These are phyloP conservation scores for Leptinotarsa haldemani DNA, from an alignment of 2,888 invertebrate genomes.

Conservation along the genomic window DNA sequence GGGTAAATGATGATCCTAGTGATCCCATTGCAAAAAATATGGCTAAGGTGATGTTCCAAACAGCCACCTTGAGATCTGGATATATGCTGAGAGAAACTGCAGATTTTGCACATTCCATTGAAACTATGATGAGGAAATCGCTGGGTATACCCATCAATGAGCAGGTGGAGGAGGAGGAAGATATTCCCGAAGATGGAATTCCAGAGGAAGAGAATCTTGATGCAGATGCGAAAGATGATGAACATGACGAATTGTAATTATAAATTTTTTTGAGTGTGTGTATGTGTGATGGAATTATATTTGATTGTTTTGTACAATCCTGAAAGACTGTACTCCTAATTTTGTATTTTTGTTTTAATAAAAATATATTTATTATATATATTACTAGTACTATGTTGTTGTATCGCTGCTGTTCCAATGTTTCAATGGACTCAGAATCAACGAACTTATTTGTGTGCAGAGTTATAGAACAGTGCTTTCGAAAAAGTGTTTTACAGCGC, in stretches of 20 bases:
- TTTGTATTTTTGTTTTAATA: slow-evolving; percentile 49
- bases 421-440: no score
- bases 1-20: slow-evolving; percentile 81
- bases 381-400: no score
- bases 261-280: slow-evolving; percentile 36
- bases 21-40: slow-evolving; percentile 85
- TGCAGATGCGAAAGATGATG: slow-evolving; percentile 58
- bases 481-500: no score
- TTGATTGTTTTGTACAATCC: slow-evolving; percentile 46
- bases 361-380: slow-evolving; percentile 38
- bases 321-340: slow-evolving; percentile 49
- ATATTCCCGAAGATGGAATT: slow-evolving; percentile 65
- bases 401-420: no score
- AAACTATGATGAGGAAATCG: slow-evolving; percentile 85
- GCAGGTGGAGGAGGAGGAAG: slow-evolving; percentile 66
- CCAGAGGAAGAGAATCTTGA: slow-evolving; percentile 64
- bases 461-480: no score
- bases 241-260: slow-evolving; percentile 73
- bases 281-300: slow-evolving; percentile 30
- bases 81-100: slow-evolving; percentile 88
- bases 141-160: slow-evolving; percentile 84
- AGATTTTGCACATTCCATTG: slow-evolving; percentile 91
- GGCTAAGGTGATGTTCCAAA: slow-evolving; percentile 90
- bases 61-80: slow-evolving; percentile 94
- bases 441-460: no score